Conservation (phyloP, 2,888 invertebrate species). For the Zygaena filipendulae region DNA sequence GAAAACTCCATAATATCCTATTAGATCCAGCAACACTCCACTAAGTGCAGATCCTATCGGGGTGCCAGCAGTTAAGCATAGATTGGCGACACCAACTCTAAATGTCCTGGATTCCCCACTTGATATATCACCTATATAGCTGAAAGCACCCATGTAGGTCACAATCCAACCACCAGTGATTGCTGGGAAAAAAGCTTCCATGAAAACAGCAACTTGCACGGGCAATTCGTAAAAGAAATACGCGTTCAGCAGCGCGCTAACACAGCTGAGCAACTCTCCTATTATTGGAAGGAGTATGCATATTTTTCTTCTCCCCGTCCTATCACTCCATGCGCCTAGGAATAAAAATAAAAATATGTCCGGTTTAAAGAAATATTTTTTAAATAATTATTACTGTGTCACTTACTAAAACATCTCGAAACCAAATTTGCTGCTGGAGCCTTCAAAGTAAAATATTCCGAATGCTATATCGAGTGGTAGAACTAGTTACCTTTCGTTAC, state of each 20-base stretch:
- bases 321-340: constrained; percentile 71
- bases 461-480: constrained; percentile 6
- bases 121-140: constrained; percentile 70
- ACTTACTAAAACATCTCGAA: constrained; percentile 15
- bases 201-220: constrained; percentile 58
- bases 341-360: too few relatives aligned
- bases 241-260: constrained; percentile 60
- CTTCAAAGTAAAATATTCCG: too few relatives aligned
- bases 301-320: constrained; percentile 64
- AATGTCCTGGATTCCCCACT: constrained; percentile 66
- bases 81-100: constrained; percentile 66
- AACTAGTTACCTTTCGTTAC: too few relatives aligned
- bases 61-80: constrained; percentile 47
- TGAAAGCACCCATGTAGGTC: constrained; percentile 67
- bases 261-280: constrained; percentile 57
- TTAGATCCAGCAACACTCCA: constrained; percentile 41
- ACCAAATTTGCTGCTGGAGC: too few relatives aligned
- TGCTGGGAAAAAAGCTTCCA: constrained; percentile 62
- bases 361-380: too few relatives aligned
- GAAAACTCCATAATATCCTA: constrained; percentile 66
- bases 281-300: constrained; percentile 66
- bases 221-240: constrained; percentile 65
- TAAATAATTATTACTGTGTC: constrained; percentile 3
- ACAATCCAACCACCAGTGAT: constrained; percentile 67
- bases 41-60: constrained; percentile 51